Evolutionary conservation across 2,113 vertebrate genomes (phyloP).

Genomic region (Gila orcuttii): DNA sequence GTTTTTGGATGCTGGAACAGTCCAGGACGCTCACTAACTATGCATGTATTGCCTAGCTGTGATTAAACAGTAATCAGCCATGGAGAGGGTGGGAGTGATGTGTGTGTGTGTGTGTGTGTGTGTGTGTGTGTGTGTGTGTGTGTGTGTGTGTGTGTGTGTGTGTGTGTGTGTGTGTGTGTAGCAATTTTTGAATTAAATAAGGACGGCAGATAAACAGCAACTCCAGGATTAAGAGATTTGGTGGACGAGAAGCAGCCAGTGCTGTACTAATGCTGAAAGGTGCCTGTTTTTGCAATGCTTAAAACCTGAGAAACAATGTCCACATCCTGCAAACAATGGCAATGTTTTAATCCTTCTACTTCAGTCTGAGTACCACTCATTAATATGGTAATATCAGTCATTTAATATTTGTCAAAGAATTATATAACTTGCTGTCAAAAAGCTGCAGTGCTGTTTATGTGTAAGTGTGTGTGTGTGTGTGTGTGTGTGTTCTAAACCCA

Average conservation of each 20-base stretch:
- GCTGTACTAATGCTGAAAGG: slow-evolving; percentile 18
- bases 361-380: slow-evolving; percentile 43
- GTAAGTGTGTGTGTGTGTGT: background rate
- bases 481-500: slow-evolving; percentile 47
- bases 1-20: background rate
- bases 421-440: slow-evolving; percentile 50
- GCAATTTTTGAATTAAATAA: slow-evolving; percentile 37
- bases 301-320: slow-evolving; percentile 25
- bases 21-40: slow-evolving; percentile 12
- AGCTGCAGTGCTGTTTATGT: slow-evolving; percentile 25
- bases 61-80: slow-evolving; percentile 18
- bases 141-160: slow-evolving; percentile 17
- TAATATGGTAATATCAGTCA: slow-evolving; percentile 61
- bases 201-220: slow-evolving; percentile 39
- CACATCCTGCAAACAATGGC: slow-evolving; percentile 38
- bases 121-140: slow-evolving; percentile 23
- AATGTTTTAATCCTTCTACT: slow-evolving; percentile 50
- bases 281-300: background rate
- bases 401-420: slow-evolving; percentile 59
- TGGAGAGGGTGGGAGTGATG: slow-evolving; percentile 1
- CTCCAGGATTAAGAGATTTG: slow-evolving; percentile 47
- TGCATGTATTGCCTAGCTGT: slow-evolving; percentile 29
- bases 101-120: slow-evolving; percentile 31
- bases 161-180: slow-evolving; percentile 25
- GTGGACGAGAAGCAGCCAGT: slow-evolving; percentile 16